Evolutionary conservation across 2,888 invertebrate genomes (phyloP).

Genomic region (Boloria selene): DNA sequence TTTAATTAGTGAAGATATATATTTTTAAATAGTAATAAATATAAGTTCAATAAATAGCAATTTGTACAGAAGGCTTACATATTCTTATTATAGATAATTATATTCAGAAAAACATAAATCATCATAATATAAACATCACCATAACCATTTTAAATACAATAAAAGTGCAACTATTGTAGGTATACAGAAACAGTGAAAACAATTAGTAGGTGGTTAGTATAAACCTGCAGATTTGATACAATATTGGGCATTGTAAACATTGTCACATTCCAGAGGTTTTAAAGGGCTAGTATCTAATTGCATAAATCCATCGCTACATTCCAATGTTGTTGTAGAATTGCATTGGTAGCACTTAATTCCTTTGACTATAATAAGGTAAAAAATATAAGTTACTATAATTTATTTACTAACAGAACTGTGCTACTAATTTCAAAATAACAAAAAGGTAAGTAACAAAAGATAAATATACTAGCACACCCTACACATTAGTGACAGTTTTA

Average conservation of each 20-base stretch:
- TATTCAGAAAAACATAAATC: no score
- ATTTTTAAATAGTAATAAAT: no score
- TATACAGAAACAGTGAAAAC: slow-evolving; percentile 5
- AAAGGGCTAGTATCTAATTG: slow-evolving; percentile 80
- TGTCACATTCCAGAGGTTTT: slow-evolving; percentile 84
- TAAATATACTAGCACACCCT: not conserved
- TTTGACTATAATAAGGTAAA: slow-evolving; percentile 27
- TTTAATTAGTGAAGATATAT: no score
- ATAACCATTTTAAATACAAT: not conserved
- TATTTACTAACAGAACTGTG: not conserved
- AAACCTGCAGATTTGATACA: slow-evolving; percentile 91
- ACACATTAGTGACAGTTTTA: not conserved
- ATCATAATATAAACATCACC: no score
- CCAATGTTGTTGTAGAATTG: slow-evolving; percentile 85
- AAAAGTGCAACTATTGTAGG: not conserved
- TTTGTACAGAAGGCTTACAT: no score
- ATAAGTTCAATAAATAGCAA: no score
- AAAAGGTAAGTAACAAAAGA: not conserved
- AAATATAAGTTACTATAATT: not conserved
- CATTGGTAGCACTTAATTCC: slow-evolving; percentile 90
- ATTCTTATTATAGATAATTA: no score
- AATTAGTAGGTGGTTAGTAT: slow-evolving; percentile 27
- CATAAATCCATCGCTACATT: slow-evolving; percentile 86
- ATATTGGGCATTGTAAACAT: slow-evolving; percentile 90
- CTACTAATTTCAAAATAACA: not conserved